A percentile compares a stretch with the other conserved stretches of the same genome.
These are phyloP conservation scores for Aphelinus certus DNA, from an alignment of 1,140 invertebrate genomes.

Conservation along the genomic window DNA sequence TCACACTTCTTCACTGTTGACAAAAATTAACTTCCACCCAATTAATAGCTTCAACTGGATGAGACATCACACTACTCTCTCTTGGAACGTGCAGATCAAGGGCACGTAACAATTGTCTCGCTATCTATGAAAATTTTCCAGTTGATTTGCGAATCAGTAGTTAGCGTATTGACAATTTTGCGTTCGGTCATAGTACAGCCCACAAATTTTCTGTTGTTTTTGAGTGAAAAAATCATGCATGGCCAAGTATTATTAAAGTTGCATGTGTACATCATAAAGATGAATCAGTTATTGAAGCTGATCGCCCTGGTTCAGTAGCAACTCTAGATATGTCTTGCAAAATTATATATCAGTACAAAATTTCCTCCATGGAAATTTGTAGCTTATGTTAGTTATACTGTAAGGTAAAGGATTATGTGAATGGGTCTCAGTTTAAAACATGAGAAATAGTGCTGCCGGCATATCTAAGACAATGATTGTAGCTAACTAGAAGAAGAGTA, in stretches of 20 bases:
- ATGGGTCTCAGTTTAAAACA: too few relatives aligned
- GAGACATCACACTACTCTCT: neutral
- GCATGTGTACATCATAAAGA: constrained; percentile 26
- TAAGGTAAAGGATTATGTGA: too few relatives aligned
- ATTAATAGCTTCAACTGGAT: neutral
- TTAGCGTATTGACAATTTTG: constrained; percentile 17
- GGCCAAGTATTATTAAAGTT: constrained; percentile 21
- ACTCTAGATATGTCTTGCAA: too few relatives aligned
- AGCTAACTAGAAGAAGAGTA: constrained; percentile 1
- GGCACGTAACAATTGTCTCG: constrained; percentile 27
- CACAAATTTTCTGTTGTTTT: constrained; percentile 10
- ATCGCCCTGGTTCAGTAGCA: neutral
- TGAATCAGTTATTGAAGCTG: constrained; percentile 26
- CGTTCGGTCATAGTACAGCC: constrained; percentile 10
- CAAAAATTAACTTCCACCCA: too few relatives aligned
- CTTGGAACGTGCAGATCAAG: constrained; percentile 27
- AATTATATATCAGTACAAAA: too few relatives aligned
- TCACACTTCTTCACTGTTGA: too few relatives aligned
- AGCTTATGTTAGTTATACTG: too few relatives aligned
- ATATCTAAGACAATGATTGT: neutral
- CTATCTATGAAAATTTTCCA: constrained; percentile 11
- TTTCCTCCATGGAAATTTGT: too few relatives aligned
- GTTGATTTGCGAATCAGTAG: constrained; percentile 6
- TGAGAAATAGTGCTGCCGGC: too few relatives aligned
- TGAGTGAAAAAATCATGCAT: constrained; percentile 20